These are phyloP conservation scores for Ectobius pallidus DNA, from an alignment of 2,888 invertebrate species.

Conservation along the genomic window DNA sequence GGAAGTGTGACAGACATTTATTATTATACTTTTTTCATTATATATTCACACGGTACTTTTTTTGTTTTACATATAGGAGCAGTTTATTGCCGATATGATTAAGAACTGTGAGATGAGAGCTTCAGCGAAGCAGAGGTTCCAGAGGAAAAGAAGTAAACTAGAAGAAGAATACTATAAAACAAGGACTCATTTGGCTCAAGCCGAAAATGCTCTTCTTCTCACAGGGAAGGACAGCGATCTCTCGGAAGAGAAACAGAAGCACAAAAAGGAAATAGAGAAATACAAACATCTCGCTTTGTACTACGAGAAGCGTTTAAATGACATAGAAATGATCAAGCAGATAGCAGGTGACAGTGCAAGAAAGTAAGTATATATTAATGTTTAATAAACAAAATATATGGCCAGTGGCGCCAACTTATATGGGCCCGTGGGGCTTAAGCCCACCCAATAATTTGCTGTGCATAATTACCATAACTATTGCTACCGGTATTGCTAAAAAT, in stretches of 20 bases:
- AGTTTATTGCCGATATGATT: conserved; percentile 71
- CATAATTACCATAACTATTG: no score
- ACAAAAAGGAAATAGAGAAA: conserved; percentile 54
- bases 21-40: not conserved
- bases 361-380: conserved; percentile 56
- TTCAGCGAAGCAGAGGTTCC: conserved; percentile 64
- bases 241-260: conserved; percentile 50
- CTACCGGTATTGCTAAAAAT: no score
- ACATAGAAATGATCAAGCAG: conserved; percentile 60
- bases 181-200: conserved; percentile 62
- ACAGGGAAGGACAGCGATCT: conserved; percentile 50
- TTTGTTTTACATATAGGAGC: conserved; percentile 57
- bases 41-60: not conserved
- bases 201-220: conserved; percentile 55
- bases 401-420: no score
- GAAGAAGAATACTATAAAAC: conserved; percentile 66
- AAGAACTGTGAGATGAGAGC: conserved; percentile 63
- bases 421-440: no score
- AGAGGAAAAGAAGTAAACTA: conserved; percentile 66
- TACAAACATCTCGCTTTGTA: conserved; percentile 57
- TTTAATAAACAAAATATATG: no score
- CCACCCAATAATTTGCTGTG: no score
- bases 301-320: conserved; percentile 60
- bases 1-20: not conserved
- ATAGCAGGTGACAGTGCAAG: conserved; percentile 67